Evolutionary conservation across 37 sponge, comb jelly and placozoan species (phyloP), one percentile per base, ranked within the genome.

Genomic region (Dysidea cf. avara): DNA sequence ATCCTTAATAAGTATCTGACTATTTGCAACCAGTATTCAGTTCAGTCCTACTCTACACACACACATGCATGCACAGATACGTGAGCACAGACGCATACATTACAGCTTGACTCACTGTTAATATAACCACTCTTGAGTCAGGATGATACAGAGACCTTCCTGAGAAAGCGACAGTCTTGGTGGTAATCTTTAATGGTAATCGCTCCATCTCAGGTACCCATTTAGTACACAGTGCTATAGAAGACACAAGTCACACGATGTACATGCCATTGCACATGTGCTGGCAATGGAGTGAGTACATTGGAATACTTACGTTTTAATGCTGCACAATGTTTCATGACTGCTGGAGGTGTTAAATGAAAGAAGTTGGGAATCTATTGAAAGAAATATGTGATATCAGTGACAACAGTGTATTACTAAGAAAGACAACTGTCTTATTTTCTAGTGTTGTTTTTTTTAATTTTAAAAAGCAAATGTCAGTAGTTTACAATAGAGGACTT

Each of bases 291-390:
- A 43, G 46, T 43, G 46, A 12, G 9, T 43, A 43, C 46, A 43
- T 16, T 34, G 9, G 35, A 14, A 18, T 35, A 74, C 73, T 81
- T 66, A 90, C 91, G 78, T 77, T 84, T 90, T 50, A 95, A 78
- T 24, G 89, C 96, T 29, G 70, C 62, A 49, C 92, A 91, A 39
- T 95, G 96, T 36, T 87, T 91, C 59, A 91, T 51, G 24, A 95
- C 84, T 20, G 84, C 89, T 22, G 83, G 71, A 7, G 97, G 97
- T 11, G 94, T 96, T 34, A 96, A 74, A 37, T 96, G 97, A 65
- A 96, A 89, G 72, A 96, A 96, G 68, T 96, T 96, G 0, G 93
- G 87, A 36, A 89, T 82, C 87, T 94, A 43, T 54, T 48, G 55
- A 60, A 55, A 64, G 28, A 36, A 73, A 53, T 18, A 7, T 39